Evolutionary conservation across 2,888 invertebrate species (phyloP).

Genomic region (Nasonia oneida): DNA sequence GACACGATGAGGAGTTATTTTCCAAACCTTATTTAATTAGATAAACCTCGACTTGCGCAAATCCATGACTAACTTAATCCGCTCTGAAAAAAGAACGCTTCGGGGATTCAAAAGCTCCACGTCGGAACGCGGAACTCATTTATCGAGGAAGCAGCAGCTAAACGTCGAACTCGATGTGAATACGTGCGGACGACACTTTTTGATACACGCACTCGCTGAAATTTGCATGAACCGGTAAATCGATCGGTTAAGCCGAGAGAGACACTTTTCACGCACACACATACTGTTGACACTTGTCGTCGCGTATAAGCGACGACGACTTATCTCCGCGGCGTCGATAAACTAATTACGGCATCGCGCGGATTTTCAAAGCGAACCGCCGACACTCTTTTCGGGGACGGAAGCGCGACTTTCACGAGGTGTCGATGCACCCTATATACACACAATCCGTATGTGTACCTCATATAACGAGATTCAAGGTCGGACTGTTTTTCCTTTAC

Average conservation of each 20-base stretch:
- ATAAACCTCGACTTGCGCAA: neutral
- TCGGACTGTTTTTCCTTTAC: neutral
- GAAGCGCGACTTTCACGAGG: conserved; percentile 1
- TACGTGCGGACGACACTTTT: conserved; percentile 12
- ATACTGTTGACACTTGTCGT: conserved; percentile 28
- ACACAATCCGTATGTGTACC: neutral
- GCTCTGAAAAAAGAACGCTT: neutral
- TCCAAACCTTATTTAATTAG: neutral
- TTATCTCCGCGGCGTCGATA: conserved; percentile 45
- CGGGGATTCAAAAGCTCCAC: conserved; percentile 14
- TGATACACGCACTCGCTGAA: conserved; percentile 23
- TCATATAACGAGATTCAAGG: neutral
- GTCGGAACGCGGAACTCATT: conserved; percentile 42
- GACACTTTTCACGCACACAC: neutral
- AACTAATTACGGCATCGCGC: conserved; percentile 55
- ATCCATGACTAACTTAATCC: neutral
- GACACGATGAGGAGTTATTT: neutral
- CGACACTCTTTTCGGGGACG: neutral
- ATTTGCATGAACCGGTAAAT: conserved; percentile 60
- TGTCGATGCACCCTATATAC: neutral
- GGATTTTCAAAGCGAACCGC: neutral
- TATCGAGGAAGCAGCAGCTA: conserved; percentile 5
- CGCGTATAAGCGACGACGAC: neutral
- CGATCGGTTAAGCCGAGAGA: conserved; percentile 64
- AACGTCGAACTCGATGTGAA: neutral